phyloP scores from a whole-genome alignment of 2,113 vertebrate species.

The Guaruba guarouba region DNA sequence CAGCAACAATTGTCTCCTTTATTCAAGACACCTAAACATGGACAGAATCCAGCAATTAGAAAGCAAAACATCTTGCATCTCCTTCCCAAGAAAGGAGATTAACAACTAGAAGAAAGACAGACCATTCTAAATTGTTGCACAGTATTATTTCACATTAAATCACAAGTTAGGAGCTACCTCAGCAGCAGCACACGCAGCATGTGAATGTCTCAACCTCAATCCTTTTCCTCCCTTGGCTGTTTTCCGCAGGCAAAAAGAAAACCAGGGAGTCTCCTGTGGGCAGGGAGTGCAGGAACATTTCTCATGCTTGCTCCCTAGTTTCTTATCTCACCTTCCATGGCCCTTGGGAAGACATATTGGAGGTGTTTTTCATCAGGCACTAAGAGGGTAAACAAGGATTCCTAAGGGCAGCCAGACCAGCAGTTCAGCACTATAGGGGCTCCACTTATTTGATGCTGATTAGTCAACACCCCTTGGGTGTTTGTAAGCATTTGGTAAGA shows the following conservation, averaged over 20 bases:
- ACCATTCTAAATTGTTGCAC: neutral
- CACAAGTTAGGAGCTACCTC: neutral
- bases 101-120: neutral
- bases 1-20: neutral
- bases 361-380: neutral
- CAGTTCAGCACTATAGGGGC: neutral
- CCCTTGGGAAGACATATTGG: neutral
- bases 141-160: conserved; percentile 26
- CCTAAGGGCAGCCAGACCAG: neutral
- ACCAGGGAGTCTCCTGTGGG: neutral
- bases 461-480: neutral
- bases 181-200: neutral
- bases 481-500: neutral
- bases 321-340: neutral
- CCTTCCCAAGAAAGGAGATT: neutral
- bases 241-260: neutral
- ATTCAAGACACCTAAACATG: neutral
- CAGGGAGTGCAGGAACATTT: neutral
- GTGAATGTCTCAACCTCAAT: neutral
- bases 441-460: neutral
- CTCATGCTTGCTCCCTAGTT: neutral
- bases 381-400: neutral
- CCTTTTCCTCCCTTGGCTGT: neutral
- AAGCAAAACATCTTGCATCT: neutral
- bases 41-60: neutral